Conservation (phyloP, 2,113 vertebrate genomes). For the Hippocampus mohnikei region DNA sequence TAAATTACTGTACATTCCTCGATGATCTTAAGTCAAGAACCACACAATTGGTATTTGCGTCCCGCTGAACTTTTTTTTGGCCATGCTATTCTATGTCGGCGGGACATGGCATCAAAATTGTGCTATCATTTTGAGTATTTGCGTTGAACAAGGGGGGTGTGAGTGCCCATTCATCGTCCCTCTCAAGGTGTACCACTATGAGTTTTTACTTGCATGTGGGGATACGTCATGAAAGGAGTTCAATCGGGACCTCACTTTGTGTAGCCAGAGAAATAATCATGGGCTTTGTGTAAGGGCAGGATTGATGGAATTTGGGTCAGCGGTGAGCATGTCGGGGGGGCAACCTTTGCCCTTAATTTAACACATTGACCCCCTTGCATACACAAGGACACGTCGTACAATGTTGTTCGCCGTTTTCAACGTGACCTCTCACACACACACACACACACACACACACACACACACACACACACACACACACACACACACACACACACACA, state of each 20-base stretch:
- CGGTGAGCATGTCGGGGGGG: conserved; percentile 61
- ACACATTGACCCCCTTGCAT: conserved; percentile 61
- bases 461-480: not conserved
- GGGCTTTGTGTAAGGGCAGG: conserved; percentile 54
- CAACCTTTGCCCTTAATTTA: conserved; percentile 74
- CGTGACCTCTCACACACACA: conserved; percentile 48
- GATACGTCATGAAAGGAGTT: not conserved
- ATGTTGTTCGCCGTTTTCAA: conserved; percentile 61
- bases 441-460: not conserved
- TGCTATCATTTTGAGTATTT: too few relatives aligned
- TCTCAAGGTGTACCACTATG: not conserved
- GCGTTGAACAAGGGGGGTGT: too few relatives aligned
- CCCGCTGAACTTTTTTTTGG: too few relatives aligned
- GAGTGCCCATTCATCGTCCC: not conserved
- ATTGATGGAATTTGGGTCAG: conserved; percentile 73
- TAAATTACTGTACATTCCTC: not conserved
- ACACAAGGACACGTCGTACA: conserved; percentile 62
- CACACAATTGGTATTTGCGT: not conserved
- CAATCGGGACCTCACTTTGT: conserved; percentile 27
- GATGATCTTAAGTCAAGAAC: not conserved
- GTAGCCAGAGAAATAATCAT: conserved; percentile 62
- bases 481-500: not conserved
- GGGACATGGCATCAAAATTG: too few relatives aligned
- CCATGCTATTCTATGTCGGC: too few relatives aligned
- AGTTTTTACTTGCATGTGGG: not conserved